A percentile compares a stretch with the other conserved stretches of the same genome.
phyloP scores from a whole-genome alignment of 1,140 invertebrate genomes.

The Propsilocerus akamusi region DNA sequence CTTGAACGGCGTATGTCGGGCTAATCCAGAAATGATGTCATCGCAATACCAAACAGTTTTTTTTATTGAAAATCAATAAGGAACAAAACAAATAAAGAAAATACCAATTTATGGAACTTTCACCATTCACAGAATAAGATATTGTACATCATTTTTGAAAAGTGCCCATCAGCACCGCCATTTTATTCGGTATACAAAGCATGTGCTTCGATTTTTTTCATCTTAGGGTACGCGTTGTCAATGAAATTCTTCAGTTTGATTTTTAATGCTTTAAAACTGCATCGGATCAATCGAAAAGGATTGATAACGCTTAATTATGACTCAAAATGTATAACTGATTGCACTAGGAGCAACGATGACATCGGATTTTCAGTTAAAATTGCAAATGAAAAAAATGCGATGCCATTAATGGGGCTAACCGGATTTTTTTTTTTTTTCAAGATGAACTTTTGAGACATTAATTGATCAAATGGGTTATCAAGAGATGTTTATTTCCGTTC shows the following conservation, averaged over 20 bases:
- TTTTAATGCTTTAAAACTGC: not conserved
- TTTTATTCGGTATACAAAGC: not conserved
- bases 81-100: not conserved
- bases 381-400: slow-evolving; percentile 1
- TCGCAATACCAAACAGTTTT: not conserved
- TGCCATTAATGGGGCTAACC: too few species aligned
- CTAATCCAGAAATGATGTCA: not conserved
- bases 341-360: not conserved
- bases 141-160: not conserved
- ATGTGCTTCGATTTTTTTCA: not conserved
- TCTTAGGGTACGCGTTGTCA: not conserved
- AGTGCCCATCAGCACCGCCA: not conserved
- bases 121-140: not conserved
- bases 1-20: not conserved
- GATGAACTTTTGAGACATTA: not conserved
- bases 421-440: not conserved
- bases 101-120: not conserved
- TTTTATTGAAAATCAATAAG: not conserved
- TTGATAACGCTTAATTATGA: not conserved
- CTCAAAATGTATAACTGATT: not conserved
- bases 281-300: not conserved
- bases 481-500: not conserved
- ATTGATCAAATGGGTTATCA: not conserved
- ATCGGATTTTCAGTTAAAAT: not conserved
- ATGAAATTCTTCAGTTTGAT: not conserved